A percentile compares a stretch with the other conserved stretches of the same genome.
phyloP scores from a whole-genome alignment of 2,888 invertebrate genomes.

The Cryptus viduatorius region DNA sequence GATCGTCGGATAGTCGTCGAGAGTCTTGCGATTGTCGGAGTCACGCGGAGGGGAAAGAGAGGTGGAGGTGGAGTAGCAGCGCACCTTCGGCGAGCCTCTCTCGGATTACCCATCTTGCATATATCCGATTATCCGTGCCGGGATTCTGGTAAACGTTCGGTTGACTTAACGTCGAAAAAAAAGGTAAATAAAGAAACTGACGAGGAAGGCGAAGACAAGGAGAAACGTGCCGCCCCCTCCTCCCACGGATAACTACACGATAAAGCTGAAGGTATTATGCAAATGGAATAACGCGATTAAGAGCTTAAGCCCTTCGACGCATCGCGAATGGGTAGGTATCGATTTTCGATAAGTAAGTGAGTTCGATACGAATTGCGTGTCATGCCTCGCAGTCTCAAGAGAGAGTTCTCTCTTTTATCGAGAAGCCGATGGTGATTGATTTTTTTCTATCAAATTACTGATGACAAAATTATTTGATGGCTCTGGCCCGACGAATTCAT shows the following conservation, averaged over 20 bases:
- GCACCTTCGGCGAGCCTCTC: background rate
- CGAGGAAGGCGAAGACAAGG: slow-evolving; percentile 44
- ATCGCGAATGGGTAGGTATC: slow-evolving; percentile 22
- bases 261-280: slow-evolving; percentile 73
- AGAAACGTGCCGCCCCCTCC: slow-evolving; percentile 45
- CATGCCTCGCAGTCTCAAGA: background rate
- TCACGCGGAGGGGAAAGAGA: no score
- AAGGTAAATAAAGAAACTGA: slow-evolving; percentile 31
- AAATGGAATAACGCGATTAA: slow-evolving; percentile 78
- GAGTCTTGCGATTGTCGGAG: slow-evolving; percentile 25
- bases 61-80: background rate
- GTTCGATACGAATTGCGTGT: slow-evolving; percentile 15
- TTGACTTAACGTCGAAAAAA: slow-evolving; percentile 33
- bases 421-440: background rate
- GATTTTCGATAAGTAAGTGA: slow-evolving; percentile 44
- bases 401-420: background rate
- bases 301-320: slow-evolving; percentile 70
- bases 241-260: slow-evolving; percentile 47
- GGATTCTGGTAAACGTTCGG: slow-evolving; percentile 37
- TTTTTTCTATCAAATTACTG: background rate
- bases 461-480: no score
- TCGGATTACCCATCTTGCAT: slow-evolving; percentile 44
- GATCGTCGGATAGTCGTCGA: slow-evolving; percentile 7
- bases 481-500: no score
- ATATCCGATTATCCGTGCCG: slow-evolving; percentile 45